These are phyloP conservation scores for Lypha dubia DNA, from an alignment of 2,888 invertebrate species.

Conservation along the genomic window DNA sequence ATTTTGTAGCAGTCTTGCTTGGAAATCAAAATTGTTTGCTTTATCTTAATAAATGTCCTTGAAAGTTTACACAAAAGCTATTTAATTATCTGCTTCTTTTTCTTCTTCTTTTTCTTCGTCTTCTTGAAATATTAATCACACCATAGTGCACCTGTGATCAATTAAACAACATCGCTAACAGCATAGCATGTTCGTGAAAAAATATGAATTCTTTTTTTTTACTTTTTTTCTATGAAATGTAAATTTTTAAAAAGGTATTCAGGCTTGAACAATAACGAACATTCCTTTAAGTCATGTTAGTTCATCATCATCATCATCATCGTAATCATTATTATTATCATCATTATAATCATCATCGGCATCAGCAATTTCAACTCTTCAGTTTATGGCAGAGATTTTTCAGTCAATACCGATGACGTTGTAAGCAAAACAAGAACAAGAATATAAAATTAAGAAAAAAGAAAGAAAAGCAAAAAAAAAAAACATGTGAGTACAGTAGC, in stretches of 20 bases:
- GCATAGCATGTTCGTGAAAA: constrained; percentile 29
- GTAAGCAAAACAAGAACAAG: not conserved
- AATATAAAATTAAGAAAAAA: not conserved
- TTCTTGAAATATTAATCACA: too few species aligned
- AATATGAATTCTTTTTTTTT: not conserved
- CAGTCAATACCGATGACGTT: constrained; percentile 20
- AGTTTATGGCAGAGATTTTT: constrained; percentile 31
- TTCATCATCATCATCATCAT: constrained; percentile 43
- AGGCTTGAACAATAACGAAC: constrained; percentile 50
- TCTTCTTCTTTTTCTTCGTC: too few species aligned
- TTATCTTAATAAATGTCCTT: too few species aligned
- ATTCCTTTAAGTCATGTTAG: constrained; percentile 60
- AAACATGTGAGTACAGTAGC: constrained; percentile 58
- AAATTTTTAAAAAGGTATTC: constrained; percentile 59
- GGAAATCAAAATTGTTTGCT: too few species aligned
- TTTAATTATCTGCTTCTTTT: too few species aligned
- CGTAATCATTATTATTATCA: not conserved
- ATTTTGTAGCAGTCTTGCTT: too few species aligned
- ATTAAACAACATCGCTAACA: constrained; percentile 55
- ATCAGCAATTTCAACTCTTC: constrained; percentile 28
- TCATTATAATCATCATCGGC: constrained; percentile 30
- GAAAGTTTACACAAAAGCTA: too few species aligned
- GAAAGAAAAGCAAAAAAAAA: not conserved
- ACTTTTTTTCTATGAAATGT: constrained; percentile 17
- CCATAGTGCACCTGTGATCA: constrained; percentile 52